Conservation (phyloP, 2,797 vertebrate genomes). For the Dendrocincla fuliginosa region DNA sequence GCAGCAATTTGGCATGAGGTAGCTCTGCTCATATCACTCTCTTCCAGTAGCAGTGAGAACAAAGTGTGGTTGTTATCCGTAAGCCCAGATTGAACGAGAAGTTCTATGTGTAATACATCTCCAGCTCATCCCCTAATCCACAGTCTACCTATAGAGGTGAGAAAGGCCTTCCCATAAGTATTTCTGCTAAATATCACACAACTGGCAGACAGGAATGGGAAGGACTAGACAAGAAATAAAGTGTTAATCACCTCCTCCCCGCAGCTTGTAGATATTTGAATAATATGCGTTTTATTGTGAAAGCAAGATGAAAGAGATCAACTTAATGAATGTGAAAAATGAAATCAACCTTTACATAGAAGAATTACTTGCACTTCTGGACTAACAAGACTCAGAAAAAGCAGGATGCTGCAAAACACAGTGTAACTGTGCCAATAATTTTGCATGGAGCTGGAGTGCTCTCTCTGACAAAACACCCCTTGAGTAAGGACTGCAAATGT, state of each 20-base stretch:
- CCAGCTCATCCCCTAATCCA: background rate
- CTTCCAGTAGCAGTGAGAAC: slow-evolving; percentile 47
- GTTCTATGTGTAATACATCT: slow-evolving; percentile 34
- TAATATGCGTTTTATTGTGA: background rate
- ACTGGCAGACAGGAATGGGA: background rate
- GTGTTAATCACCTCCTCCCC: background rate
- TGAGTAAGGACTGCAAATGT: background rate
- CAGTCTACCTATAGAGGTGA: background rate
- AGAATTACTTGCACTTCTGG: background rate
- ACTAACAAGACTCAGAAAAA: background rate
- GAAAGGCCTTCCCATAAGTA: background rate
- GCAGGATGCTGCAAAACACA: background rate
- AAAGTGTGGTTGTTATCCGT: slow-evolving; percentile 47
- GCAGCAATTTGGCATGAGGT: slow-evolving; percentile 62
- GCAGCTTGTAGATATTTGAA: background rate
- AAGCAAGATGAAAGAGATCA: background rate
- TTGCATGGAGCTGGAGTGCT: background rate
- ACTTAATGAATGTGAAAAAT: background rate
- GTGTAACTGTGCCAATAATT: background rate
- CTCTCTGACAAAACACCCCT: background rate
- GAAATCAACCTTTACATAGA: background rate
- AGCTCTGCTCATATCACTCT: slow-evolving; percentile 48
- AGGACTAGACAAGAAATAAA: background rate
- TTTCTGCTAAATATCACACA: background rate
- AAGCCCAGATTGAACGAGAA: slow-evolving; percentile 37